phyloP scores from a whole-genome alignment of 2,888 invertebrate species.

The Formica aserva region DNA sequence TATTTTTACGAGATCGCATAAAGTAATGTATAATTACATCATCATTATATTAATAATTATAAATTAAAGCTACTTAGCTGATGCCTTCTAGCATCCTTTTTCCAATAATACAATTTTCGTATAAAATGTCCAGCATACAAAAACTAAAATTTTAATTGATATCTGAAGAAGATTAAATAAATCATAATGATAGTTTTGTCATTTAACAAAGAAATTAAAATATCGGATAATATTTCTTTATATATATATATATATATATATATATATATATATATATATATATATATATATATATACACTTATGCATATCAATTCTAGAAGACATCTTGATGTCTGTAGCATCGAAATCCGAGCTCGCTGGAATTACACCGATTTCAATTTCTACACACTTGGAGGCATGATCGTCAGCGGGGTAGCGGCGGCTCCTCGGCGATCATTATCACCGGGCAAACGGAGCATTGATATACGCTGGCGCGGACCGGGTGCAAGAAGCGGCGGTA shows the following conservation, averaged over 20 bases:
- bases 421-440: constrained; percentile 49
- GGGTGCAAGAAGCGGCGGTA: constrained; percentile 75
- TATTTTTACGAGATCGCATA: neutral
- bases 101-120: neutral
- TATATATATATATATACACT: neutral
- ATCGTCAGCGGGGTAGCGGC: constrained; percentile 7
- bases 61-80: neutral
- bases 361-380: constrained; percentile 37
- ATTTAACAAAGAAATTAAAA: neutral
- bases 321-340: neutral
- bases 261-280: neutral
- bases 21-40: neutral
- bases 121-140: neutral
- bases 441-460: constrained; percentile 70
- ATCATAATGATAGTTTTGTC: neutral
- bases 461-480: constrained; percentile 74
- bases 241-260: neutral
- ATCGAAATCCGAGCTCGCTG: constrained; percentile 13
- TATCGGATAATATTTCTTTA: neutral
- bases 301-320: neutral
- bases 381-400: neutral
- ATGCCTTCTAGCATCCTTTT: too few relatives aligned
- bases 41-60: neutral
- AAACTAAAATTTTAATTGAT: too few relatives aligned
- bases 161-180: neutral